Evolutionary conservation across 1,140 invertebrate species (phyloP), one percentile per base, ranked within the genome.

Genomic region (Drosophila fuyamai): DNA sequence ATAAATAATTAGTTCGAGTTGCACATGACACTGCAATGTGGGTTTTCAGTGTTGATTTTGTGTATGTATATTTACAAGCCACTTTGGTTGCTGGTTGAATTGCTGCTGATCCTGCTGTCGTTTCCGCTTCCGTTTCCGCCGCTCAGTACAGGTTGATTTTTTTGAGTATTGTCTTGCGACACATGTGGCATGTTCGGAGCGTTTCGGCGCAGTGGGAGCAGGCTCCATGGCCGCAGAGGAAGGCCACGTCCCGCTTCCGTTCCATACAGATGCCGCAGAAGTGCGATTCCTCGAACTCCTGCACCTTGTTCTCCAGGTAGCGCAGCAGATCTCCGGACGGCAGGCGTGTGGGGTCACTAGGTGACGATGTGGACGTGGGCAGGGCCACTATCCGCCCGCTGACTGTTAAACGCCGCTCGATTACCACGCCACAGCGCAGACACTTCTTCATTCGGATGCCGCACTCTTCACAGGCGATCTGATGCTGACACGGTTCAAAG

Each of bases 171-270:
- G 95, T 95, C 93, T 97, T 96, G 38, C 97, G 94, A 93, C 97
- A 98, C 97, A 98, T 98, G 93, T 98, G 97, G 93, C 97, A 98
- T 7, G 95, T 96, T 85, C 95, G 95, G 2, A 98, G 93, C 1
- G 97, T 96, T 58, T 96, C 95, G 0, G 97, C 95, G 90, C 97
- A 98, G 53, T 95, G 94, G 35, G 95, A 95, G 93, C 97, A 98
- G 5, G 97, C 96, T 14, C 96, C 95, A 86, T 98, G 97, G 7
- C 97, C 97, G 92, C 97, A 98, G 0, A 98, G 93, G 91, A 98
- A 98, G 1, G 96, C 97, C 7, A 97, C 95, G 86, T 97, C 97
- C 38, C 96, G 93, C 67, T 95, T 94, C 14, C 96, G 93, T 94
- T 95, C 96, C 95, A 95, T 97, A 92, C 96, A 97, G 65, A 97